Evolutionary conservation across 2,113 vertebrate species (phyloP).

Genomic region (Colossoma macropomum): DNA sequence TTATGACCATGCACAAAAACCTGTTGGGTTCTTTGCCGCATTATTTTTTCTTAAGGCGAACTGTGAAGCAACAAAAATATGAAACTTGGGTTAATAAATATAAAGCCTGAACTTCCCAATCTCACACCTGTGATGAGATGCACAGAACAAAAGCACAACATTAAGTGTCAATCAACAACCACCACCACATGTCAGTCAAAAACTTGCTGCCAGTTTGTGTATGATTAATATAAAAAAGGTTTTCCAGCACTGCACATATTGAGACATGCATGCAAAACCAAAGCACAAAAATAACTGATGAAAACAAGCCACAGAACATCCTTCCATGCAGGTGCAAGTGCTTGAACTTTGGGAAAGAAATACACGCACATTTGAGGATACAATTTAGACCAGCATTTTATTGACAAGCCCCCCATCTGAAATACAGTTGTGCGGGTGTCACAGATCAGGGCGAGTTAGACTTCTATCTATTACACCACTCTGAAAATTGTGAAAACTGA

Average conservation of each 20-base stretch:
- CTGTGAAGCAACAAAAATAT: slow-evolving; percentile 48
- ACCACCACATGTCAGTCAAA: slow-evolving; percentile 6
- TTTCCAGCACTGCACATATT: slow-evolving; percentile 37
- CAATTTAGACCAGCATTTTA: slow-evolving; percentile 59
- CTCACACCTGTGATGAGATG: slow-evolving; percentile 39
- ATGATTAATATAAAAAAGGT: slow-evolving; percentile 10
- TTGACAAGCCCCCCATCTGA: slow-evolving; percentile 56
- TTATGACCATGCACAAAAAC: slow-evolving; percentile 51
- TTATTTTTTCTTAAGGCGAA: slow-evolving; percentile 37
- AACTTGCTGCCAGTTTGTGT: slow-evolving; percentile 10
- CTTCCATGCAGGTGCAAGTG: slow-evolving; percentile 55
- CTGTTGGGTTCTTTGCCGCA: slow-evolving; percentile 29
- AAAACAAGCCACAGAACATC: slow-evolving; percentile 41
- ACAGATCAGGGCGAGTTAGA: slow-evolving; percentile 48
- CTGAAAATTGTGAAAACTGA: slow-evolving; percentile 37
- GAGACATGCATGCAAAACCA: slow-evolving; percentile 48
- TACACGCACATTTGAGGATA: slow-evolving; percentile 57
- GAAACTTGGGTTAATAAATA: slow-evolving; percentile 30
- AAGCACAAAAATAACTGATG: slow-evolving; percentile 31
- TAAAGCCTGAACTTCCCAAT: slow-evolving; percentile 21
- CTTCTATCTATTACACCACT: slow-evolving; percentile 40
- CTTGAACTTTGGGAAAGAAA: slow-evolving; percentile 54
- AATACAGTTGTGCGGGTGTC: slow-evolving; percentile 52
- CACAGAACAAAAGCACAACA: slow-evolving; percentile 26
- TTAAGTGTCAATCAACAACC: not conserved